Percentiles rank a stretch among this genome's conserved stretches.
phyloP scores from a whole-genome alignment of 2,888 invertebrate species.

The Ypsolopha sequella region DNA sequence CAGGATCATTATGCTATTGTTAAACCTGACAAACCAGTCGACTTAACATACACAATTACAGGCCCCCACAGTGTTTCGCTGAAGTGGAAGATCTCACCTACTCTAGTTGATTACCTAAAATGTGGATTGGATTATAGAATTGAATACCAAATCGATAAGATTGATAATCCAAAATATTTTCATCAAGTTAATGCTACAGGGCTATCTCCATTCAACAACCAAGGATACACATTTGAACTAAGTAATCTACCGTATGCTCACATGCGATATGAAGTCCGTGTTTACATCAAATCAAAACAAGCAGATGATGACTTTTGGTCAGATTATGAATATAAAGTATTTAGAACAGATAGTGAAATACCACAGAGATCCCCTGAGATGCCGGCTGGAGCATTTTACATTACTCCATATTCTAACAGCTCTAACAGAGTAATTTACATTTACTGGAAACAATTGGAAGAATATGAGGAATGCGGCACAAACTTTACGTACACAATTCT shows the following conservation, averaged over 20 bases:
- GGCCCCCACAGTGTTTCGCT: slow-evolving; percentile 45
- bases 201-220: not conserved
- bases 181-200: not conserved
- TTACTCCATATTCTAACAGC: slow-evolving; percentile 51
- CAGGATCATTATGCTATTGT: slow-evolving; percentile 72
- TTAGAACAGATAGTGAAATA: slow-evolving; percentile 70
- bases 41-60: slow-evolving; percentile 30
- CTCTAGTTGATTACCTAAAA: slow-evolving; percentile 38
- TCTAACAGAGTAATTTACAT: slow-evolving; percentile 73
- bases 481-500: slow-evolving; percentile 79
- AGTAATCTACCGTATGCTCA: slow-evolving; percentile 74
- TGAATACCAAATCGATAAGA: slow-evolving; percentile 60
- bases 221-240: slow-evolving; percentile 32
- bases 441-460: slow-evolving; percentile 84
- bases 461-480: slow-evolving; percentile 78
- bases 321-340: slow-evolving; percentile 68
- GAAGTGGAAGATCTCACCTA: slow-evolving; percentile 45
- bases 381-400: slow-evolving; percentile 77
- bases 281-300: slow-evolving; percentile 25
- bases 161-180: slow-evolving; percentile 48
- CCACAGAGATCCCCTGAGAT: slow-evolving; percentile 79
- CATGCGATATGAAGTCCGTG: slow-evolving; percentile 78
- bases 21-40: slow-evolving; percentile 40
- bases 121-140: slow-evolving; percentile 50
- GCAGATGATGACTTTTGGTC: slow-evolving; percentile 76